These are phyloP conservation scores for Acrocephalus kingi DNA, from an alignment of 2,113 vertebrate genomes.

Conservation along the genomic window DNA sequence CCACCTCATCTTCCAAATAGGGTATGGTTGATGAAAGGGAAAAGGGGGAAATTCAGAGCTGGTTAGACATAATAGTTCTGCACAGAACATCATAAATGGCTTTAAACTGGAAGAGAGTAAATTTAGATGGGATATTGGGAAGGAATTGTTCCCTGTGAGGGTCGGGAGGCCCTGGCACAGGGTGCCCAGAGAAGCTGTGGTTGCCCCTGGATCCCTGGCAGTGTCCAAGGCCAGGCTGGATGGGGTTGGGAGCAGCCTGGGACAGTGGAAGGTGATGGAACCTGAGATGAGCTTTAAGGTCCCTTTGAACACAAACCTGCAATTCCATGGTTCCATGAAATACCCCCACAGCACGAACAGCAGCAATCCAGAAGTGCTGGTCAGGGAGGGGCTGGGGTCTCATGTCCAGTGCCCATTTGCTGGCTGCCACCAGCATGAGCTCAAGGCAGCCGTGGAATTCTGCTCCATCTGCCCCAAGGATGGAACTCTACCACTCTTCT, in stretches of 20 bases:
- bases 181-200: background rate
- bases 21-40: background rate
- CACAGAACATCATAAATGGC: background rate
- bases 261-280: rapidly evolving
- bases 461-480: background rate
- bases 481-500: background rate
- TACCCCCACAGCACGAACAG: rapidly evolving
- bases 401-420: background rate
- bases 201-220: background rate
- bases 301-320: background rate
- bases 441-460: background rate
- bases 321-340: background rate
- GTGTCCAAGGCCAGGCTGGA: background rate
- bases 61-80: background rate
- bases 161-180: background rate
- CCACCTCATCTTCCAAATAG: background rate
- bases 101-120: background rate
- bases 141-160: background rate
- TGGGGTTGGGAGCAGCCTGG: rapidly evolving
- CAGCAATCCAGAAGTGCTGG: background rate
- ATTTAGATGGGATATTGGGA: background rate
- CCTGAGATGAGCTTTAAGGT: background rate
- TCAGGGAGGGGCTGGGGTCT: background rate
- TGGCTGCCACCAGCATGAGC: background rate
- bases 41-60: background rate